Base-by-base conservation (phyloP, 2,113 vertebrate genomes). In the Leptobrachium leishanense region DNA sequence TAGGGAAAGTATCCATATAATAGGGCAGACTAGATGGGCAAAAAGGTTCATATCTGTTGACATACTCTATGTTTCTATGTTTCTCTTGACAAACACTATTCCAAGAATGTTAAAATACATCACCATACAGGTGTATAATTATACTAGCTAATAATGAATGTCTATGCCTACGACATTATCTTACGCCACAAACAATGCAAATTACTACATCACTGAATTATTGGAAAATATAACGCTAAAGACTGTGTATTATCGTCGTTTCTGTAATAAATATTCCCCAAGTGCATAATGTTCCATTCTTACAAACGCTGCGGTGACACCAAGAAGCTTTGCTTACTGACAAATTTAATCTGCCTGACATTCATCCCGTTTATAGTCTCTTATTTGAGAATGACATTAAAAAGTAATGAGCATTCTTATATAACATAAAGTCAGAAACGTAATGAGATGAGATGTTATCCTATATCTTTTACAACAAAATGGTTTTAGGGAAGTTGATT, bases 251-350 rank as follows among this genome's bases (percentile, higher is more conserved):
- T 68, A 67, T 73, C 67, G 43, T 46, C 44, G 77, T 59, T 68
- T 68, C 70, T 2, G 42, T 70, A 74, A 80, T 80, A 73, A 80
- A 80, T 80, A 73, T 80, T 74, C 77, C 77, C 77, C 77, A n/a
- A 43, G 70, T 74, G 77, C 77, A 67, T 79, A 80, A 80, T 80
- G 71, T 80, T 80, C 77, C 70, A 68, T 79, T 66, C 77, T 68
- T 74, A 68, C 44, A 72, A 57, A 79, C 54, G 69, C 40, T 80
- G 63, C 63, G 57, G 63, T 80, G 70, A 72, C 70, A 80, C 77
- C 77, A 80, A 80, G 74, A 72, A 62, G 59, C 69, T 79, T 55
- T 43, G 57, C 65, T 57, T 72, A 79, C 77, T 79, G 77, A 79
- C 59, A 72, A 66, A 79, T 80, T 31, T 66, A 68, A 80, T 80